Evolutionary conservation across 2,888 invertebrate genomes (phyloP).

Genomic region (Oscheius sp.): DNA sequence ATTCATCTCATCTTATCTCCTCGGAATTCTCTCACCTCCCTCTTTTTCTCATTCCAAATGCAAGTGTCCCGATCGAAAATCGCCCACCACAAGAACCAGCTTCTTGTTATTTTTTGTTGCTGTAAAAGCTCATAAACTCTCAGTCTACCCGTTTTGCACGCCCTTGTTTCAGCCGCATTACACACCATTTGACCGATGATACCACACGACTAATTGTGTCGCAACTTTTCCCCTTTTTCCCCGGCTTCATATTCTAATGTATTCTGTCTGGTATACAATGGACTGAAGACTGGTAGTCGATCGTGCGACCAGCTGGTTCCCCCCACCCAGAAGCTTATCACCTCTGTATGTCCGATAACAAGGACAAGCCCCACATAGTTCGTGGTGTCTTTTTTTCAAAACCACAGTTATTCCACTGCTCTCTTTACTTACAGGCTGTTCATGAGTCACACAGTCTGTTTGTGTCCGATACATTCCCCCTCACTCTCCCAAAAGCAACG

Average conservation of each 20-base stretch:
- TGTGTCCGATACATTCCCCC: no score
- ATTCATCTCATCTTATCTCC: conserved; percentile 23
- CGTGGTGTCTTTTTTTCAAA: background rate
- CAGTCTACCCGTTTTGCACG: no score
- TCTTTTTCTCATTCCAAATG: background rate
- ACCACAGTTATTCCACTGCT: no score
- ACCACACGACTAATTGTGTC: background rate
- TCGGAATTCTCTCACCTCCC: background rate
- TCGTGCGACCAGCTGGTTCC: conserved; percentile 10
- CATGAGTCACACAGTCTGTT: no score
- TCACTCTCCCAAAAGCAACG: no score
- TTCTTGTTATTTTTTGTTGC: conserved; percentile 23
- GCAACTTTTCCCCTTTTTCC: background rate
- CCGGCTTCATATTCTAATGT: conserved; percentile 10
- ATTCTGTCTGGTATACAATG: conserved; percentile 4
- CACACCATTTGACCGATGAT: background rate
- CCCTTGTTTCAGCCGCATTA: conserved; percentile 3
- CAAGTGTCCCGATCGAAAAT: background rate
- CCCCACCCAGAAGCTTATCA: conserved; percentile 3
- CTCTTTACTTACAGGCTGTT: no score
- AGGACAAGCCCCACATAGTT: conserved; percentile 1
- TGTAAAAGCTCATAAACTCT: conserved; percentile 7
- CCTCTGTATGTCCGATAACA: background rate
- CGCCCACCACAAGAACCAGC: conserved; percentile 2
- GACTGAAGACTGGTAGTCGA: conserved; percentile 30